Percentiles rank a stretch among this genome's conserved stretches.
These are phyloP conservation scores for Chloroceryle aenea DNA, from an alignment of 2,113 vertebrate species.

Conservation along the genomic window DNA sequence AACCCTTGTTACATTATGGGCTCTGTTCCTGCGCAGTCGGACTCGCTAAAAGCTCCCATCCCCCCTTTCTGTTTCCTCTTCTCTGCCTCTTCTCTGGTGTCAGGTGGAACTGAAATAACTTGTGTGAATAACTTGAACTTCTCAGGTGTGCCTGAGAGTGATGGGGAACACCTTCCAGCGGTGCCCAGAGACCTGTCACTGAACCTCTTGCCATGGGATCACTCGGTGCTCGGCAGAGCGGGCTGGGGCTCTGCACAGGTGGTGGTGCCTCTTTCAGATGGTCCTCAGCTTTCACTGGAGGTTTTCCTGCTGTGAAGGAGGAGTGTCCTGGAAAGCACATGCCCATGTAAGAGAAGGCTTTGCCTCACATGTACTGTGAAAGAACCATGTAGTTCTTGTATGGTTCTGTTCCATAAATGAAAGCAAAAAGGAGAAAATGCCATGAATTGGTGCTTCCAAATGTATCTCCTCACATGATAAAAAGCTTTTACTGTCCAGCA, in stretches of 20 bases:
- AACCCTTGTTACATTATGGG: not conserved
- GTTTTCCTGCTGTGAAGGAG: not conserved
- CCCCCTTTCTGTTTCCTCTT: not conserved
- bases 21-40: not conserved
- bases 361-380: not conserved
- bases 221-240: not conserved
- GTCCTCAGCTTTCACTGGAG: not conserved
- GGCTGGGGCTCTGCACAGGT: not conserved
- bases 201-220: not conserved
- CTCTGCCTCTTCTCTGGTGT: not conserved
- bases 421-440: not conserved
- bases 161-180: not conserved
- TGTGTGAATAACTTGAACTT: not conserved
- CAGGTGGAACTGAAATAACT: not conserved
- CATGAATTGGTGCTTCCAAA: not conserved
- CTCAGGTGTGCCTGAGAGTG: not conserved
- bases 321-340: not conserved
- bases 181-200: fast-evolving
- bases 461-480: not conserved
- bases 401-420: not conserved
- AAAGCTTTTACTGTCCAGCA: not conserved
- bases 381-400: not conserved
- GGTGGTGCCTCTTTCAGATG: not conserved
- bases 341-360: not conserved
- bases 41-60: not conserved